These are phyloP conservation scores for Cheilosia grossa DNA, from an alignment of 2,888 invertebrate species.

Conservation along the genomic window DNA sequence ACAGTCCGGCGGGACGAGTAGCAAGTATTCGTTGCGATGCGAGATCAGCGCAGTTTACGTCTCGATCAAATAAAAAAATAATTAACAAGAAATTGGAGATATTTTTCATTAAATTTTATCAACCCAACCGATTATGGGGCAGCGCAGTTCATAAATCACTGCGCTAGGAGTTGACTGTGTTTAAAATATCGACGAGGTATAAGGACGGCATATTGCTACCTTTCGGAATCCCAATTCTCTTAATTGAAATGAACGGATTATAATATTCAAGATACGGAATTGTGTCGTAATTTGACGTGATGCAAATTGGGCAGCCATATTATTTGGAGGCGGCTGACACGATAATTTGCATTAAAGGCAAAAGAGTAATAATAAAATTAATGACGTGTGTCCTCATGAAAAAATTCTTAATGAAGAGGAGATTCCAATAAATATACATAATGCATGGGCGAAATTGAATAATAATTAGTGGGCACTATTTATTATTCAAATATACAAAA, in stretches of 20 bases:
- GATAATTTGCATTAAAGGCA: neutral
- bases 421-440: too few relatives aligned
- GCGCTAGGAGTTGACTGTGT: neutral
- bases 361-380: neutral
- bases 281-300: slow-evolving; percentile 26
- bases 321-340: neutral
- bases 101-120: slow-evolving; percentile 65
- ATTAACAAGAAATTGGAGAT: slow-evolving; percentile 64
- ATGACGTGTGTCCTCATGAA: too few relatives aligned
- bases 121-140: slow-evolving; percentile 51
- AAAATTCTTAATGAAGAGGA: too few relatives aligned
- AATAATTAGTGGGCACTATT: too few relatives aligned
- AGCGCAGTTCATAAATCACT: slow-evolving; percentile 58
- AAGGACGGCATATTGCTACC: slow-evolving; percentile 15
- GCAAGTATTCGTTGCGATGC: slow-evolving; percentile 2
- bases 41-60: slow-evolving; percentile 19
- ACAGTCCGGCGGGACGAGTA: slow-evolving; percentile 25
- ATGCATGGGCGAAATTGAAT: too few relatives aligned
- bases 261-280: slow-evolving; percentile 11
- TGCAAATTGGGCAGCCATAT: slow-evolving; percentile 28
- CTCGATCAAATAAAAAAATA: slow-evolving; percentile 60
- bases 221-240: slow-evolving; percentile 8
- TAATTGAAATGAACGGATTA: slow-evolving; percentile 53
- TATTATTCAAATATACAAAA: too few relatives aligned
- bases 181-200: neutral